Base-by-base conservation (phyloP, 2,113 vertebrate species). In the Marmota monax region DNA sequence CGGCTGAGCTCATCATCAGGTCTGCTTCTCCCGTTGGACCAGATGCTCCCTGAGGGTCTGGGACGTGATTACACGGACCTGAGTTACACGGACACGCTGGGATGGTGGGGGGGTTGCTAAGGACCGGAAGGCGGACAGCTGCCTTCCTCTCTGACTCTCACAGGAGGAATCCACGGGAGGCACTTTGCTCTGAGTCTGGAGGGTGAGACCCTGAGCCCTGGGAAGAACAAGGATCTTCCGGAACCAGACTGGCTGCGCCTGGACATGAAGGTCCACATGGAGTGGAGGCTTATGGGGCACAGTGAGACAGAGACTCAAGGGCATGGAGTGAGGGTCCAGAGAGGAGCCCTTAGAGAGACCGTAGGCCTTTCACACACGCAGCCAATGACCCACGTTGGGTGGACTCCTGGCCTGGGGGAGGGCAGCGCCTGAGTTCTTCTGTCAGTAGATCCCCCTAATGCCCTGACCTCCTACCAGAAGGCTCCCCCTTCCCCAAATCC, bases 21-120 rank as follows among this genome's bases (percentile, higher is more conserved):
- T 45, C 45, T 45, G 45, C 45, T 45, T 45, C 45, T 45, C 45
- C 45, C 45, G 7, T 9, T 45, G 7, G 45, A 45, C 45, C 7
- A 45, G 45, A 45, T 1, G 45, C 45, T 45, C 45, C 45, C 45
- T 45, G 45, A 45, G 45, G 45, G 45, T 45, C 45, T 9, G 45
- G n/a, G n/a, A n/a, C n/a, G n/a, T n/a, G n/a, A n/a, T n/a, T n/a
- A n/a, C n/a, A n/a, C n/a, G n/a, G n/a, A n/a, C n/a, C n/a, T n/a
- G n/a, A n/a, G 23, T 0, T 18, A 2, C 13, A 0, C 4, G 17
- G 27, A n/a, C 7, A 0, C 34, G 10, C 20, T 34, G 22, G 16
- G 5, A 9, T 22, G 12, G 37, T 0, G 23, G 69, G 12, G 12
- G 0, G 32, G 63, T 8, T 61, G 45, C 56, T 29, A 23, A 29